phyloP scores from a whole-genome alignment of 2,888 invertebrate species.

The Chloroclysta siterata region DNA sequence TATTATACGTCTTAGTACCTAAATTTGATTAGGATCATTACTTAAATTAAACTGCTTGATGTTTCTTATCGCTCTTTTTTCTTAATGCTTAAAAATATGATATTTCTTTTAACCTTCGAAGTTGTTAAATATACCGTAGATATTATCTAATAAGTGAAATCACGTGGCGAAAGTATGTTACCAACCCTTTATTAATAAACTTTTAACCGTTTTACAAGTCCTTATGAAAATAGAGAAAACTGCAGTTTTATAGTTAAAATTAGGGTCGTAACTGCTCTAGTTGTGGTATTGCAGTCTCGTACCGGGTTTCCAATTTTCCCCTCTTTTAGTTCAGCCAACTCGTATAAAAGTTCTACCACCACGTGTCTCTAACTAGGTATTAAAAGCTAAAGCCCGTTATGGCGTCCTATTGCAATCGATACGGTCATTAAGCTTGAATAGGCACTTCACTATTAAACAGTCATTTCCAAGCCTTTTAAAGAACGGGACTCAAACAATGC shows the following conservation, averaged over 20 bases:
- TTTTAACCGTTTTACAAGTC: constrained; percentile 28
- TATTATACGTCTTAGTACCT: too few relatives aligned
- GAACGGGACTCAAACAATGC: constrained; percentile 44
- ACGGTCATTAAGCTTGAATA: constrained; percentile 44
- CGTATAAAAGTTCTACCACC: constrained; percentile 79
- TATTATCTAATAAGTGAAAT: too few relatives aligned
- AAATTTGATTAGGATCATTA: too few relatives aligned
- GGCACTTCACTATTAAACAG: constrained; percentile 43
- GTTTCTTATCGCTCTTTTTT: too few relatives aligned
- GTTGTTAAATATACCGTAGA: too few relatives aligned
- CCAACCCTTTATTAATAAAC: constrained; percentile 13
- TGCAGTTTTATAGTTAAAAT: constrained; percentile 64
- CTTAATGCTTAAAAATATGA: too few relatives aligned
- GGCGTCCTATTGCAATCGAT: constrained; percentile 42
- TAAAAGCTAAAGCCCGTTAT: constrained; percentile 47
- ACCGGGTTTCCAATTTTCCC: constrained; percentile 78
- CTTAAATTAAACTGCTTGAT: too few relatives aligned
- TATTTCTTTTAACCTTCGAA: too few relatives aligned
- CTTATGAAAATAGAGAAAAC: constrained; percentile 15
- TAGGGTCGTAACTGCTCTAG: constrained; percentile 62
- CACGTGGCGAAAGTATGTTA: constrained; percentile 4
- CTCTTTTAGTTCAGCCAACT: constrained; percentile 75
- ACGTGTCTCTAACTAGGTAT: constrained; percentile 63
- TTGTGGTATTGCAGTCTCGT: constrained; percentile 62
- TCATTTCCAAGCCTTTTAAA: constrained; percentile 45